These are phyloP conservation scores for Heteromurus nitidus DNA, from an alignment of 2,888 invertebrate species.

Conservation along the genomic window DNA sequence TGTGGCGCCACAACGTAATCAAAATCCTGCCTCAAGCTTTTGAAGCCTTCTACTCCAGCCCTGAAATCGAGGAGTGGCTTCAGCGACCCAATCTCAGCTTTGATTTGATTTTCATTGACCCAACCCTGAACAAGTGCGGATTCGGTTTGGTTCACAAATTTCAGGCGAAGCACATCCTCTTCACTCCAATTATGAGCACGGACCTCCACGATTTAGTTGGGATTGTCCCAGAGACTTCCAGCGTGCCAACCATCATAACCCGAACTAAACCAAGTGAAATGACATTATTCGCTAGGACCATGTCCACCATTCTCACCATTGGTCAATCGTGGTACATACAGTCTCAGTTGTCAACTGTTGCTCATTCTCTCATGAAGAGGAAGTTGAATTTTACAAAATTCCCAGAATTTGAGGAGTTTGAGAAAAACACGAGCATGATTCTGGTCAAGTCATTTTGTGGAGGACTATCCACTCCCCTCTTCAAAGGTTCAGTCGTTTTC, in stretches of 20 bases:
- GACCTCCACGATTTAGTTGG: conserved; percentile 16
- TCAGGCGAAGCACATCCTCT: conserved; percentile 21
- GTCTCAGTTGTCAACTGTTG: neutral
- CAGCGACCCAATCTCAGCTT: neutral
- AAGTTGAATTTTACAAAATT: neutral
- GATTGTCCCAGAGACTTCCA: conserved; percentile 32
- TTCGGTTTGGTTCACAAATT: conserved; percentile 23
- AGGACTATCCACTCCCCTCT: conserved; percentile 27
- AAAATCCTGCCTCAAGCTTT: no score
- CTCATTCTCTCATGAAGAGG: neutral
- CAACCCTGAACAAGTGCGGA: neutral
- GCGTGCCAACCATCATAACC: conserved; percentile 1
- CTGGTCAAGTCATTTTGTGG: conserved; percentile 28
- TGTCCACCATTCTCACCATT: neutral
- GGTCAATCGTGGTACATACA: neutral
- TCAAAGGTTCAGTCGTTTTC: conserved; percentile 25
- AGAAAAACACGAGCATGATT: conserved; percentile 29
- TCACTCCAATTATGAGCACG: conserved; percentile 4
- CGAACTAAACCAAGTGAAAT: neutral
- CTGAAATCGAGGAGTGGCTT: conserved; percentile 27
- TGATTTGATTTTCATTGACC: conserved; percentile 16
- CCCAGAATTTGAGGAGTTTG: conserved; percentile 7
- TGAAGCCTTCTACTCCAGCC: conserved; percentile 39
- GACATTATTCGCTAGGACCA: no score
- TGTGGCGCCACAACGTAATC: neutral